Conservation (phyloP, 2,113 vertebrate genomes). For the Engraulis encrasicolus region DNA sequence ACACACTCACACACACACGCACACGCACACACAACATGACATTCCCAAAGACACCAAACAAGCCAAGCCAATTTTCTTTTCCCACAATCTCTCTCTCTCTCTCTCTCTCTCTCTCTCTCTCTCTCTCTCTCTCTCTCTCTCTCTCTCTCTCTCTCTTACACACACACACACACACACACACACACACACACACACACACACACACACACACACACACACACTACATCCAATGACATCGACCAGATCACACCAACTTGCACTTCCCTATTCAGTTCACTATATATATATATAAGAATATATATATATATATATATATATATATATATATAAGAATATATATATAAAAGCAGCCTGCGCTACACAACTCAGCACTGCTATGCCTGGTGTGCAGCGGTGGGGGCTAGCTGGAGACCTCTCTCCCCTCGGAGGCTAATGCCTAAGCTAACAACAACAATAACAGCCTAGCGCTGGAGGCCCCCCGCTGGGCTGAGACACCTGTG, state of each 20-base stretch:
- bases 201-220: background rate
- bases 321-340: no score
- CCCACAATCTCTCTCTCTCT: no score
- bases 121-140: background rate
- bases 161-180: background rate
- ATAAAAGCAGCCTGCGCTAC: no score
- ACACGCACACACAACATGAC: no score
- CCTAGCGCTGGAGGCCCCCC: background rate
- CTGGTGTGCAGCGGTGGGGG: background rate
- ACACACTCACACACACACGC: background rate
- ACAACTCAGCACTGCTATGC: constrained; percentile 3
- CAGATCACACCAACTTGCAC: background rate
- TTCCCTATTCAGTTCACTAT: background rate
- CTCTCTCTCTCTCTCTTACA: background rate
- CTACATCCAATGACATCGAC: background rate
- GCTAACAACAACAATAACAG: constrained; percentile 14
- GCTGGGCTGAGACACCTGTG: constrained; percentile 40
- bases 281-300: no score
- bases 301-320: no score
- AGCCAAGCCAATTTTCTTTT: no score
- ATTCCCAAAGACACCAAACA: no score
- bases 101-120: no score
- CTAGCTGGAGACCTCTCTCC: background rate
- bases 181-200: background rate
- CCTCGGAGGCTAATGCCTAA: constrained; percentile 22